phyloP scores from a whole-genome alignment of 1,140 invertebrate genomes.

The Ceratina calcarata region DNA sequence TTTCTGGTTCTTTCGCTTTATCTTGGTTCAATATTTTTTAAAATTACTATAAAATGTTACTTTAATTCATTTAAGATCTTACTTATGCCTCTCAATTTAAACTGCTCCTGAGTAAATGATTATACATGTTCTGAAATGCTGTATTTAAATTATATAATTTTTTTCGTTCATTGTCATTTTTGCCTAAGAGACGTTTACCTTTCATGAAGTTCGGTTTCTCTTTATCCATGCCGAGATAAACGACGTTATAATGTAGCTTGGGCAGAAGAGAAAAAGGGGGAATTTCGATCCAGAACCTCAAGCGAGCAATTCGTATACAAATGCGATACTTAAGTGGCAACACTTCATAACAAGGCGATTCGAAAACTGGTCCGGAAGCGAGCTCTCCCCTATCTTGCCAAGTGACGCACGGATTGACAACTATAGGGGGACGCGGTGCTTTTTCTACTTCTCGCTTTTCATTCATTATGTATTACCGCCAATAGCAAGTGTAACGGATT shows the following conservation, averaged over 20 bases:
- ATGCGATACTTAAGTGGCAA: constrained; percentile 74
- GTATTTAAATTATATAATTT: neutral
- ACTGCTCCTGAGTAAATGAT: too few relatives aligned
- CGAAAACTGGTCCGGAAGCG: constrained; percentile 70
- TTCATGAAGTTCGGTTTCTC: constrained; percentile 1
- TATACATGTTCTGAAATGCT: too few relatives aligned
- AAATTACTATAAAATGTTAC: too few relatives aligned
- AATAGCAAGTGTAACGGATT: constrained; percentile 76
- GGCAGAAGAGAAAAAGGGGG: constrained; percentile 16
- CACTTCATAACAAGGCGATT: constrained; percentile 73
- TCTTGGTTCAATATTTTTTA: too few relatives aligned
- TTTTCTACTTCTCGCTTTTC: constrained; percentile 41
- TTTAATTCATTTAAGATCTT: too few relatives aligned
- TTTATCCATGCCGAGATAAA: constrained; percentile 56
- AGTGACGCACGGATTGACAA: constrained; percentile 48
- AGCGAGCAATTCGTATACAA: constrained; percentile 77
- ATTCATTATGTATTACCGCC: constrained; percentile 27
- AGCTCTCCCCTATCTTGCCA: constrained; percentile 64
- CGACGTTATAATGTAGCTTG: constrained; percentile 71
- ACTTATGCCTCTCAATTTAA: too few relatives aligned
- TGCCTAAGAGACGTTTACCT: neutral
- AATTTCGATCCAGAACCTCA: constrained; percentile 63
- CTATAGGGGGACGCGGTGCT: constrained; percentile 30
- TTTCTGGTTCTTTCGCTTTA: neutral
- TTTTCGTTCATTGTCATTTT: constrained; percentile 21